A percentile compares a stretch with the other conserved stretches of the same genome.
Conservation (phyloP, 2,113 vertebrate species). For the Dromaius novaehollandiae region DNA sequence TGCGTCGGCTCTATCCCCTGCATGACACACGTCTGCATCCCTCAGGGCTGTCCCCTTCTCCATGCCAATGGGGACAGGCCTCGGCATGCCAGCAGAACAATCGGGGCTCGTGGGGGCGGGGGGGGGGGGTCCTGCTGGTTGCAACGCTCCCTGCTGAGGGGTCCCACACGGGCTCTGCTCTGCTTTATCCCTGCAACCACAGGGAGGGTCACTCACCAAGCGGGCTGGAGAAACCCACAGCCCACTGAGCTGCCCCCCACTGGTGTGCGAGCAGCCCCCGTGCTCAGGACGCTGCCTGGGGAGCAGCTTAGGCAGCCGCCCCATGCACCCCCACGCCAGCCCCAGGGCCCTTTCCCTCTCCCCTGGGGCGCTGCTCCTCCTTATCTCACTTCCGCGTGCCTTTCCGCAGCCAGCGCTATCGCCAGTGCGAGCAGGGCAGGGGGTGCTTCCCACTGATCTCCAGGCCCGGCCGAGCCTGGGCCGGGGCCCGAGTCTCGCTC, state of each 20-base stretch:
- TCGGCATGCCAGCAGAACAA: not conserved
- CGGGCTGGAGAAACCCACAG: not conserved
- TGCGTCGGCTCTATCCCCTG: not conserved
- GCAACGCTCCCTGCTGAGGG: not conserved
- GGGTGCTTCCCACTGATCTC: conserved; percentile 14
- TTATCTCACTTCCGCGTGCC: conserved; percentile 63
- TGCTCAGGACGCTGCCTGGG: not conserved
- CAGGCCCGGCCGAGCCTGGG: not conserved
- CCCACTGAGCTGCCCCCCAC: not conserved
- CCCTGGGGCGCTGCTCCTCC: not conserved
- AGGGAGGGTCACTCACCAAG: rapidly evolving
- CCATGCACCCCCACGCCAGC: rapidly evolving
- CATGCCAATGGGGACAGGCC: not conserved
- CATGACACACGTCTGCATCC: not conserved
- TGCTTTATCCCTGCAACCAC: not conserved
- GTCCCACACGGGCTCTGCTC: too few species aligned
- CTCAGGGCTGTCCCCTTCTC: not conserved
- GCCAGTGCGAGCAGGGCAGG: conserved; percentile 14
- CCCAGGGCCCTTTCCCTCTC: not conserved
- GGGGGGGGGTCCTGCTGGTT: not conserved
- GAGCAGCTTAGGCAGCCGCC: not conserved
- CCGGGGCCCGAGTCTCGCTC: not conserved
- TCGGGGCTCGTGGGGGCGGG: not conserved
- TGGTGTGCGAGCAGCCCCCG: not conserved
- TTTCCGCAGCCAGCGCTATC: not conserved